A percentile compares a stretch with the other conserved stretches of the same genome.
Conservation (phyloP, 2,888 invertebrate genomes). For the Amphiduros pacificus region DNA sequence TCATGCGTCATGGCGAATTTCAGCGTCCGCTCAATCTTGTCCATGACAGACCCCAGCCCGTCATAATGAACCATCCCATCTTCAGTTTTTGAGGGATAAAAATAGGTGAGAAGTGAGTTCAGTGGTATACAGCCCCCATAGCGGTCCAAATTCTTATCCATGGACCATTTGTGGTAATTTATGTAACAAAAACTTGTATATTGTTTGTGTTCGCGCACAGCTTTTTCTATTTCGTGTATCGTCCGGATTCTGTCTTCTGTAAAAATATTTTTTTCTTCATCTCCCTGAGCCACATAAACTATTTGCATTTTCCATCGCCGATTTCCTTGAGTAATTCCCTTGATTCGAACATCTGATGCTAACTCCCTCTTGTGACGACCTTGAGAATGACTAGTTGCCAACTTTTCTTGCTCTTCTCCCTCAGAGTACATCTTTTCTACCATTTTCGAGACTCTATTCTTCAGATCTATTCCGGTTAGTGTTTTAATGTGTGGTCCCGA, state of each 20-base stretch:
- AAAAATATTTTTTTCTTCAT: constrained; percentile 45
- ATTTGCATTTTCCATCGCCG: constrained; percentile 38
- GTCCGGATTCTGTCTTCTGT: constrained; percentile 41
- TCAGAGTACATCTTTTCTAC: no score
- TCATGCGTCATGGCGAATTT: constrained; percentile 45
- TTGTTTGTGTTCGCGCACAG: constrained; percentile 38
- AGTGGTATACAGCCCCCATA: constrained; percentile 46
- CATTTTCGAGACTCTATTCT: no score
- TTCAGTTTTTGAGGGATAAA: constrained; percentile 42
- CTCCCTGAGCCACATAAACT: constrained; percentile 42
- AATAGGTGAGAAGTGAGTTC: constrained; percentile 50
- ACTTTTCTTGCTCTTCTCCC: no score
- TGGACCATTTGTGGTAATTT: constrained; percentile 24
- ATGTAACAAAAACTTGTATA: constrained; percentile 48
- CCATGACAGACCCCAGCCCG: constrained; percentile 42
- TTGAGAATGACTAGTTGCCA: no score
- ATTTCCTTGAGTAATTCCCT: neutral
- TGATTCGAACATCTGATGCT: neutral
- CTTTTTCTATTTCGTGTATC: constrained; percentile 45
- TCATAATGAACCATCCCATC: constrained; percentile 39
- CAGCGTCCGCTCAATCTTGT: constrained; percentile 44
- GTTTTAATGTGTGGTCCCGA: no score
- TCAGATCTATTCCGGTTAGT: no score
- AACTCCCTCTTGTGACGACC: neutral
- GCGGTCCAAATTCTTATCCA: constrained; percentile 25